A percentile compares a stretch with the other conserved stretches of the same genome.
Conservation (phyloP, 2,797 vertebrate genomes). For the Acanthiza pusilla region DNA sequence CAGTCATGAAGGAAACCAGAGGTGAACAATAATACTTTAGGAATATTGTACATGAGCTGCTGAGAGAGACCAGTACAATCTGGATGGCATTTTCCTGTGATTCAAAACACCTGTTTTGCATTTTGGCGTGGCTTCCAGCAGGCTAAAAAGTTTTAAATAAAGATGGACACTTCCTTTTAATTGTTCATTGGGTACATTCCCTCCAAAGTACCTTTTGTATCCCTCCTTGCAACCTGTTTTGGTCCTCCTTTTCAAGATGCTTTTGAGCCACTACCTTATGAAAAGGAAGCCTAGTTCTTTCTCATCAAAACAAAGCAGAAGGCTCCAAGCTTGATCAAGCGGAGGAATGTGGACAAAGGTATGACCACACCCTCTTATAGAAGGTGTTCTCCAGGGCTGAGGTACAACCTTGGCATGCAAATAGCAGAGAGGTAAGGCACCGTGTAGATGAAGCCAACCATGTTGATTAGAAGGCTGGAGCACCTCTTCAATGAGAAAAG, state of each 20-base stretch:
- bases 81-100: background rate
- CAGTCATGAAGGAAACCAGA: background rate
- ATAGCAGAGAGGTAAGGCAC: background rate
- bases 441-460: background rate
- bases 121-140: background rate
- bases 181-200: background rate
- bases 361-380: background rate
- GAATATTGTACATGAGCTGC: rapidly evolving
- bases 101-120: background rate
- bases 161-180: background rate
- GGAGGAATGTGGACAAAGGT: background rate
- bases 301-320: background rate
- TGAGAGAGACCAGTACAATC: background rate
- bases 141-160: background rate
- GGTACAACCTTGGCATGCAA: background rate
- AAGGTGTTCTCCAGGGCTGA: background rate
- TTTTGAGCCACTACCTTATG: background rate
- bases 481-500: background rate
- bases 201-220: background rate
- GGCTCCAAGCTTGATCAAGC: background rate
- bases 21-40: background rate
- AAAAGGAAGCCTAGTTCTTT: background rate
- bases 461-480: background rate
- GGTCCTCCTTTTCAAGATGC: background rate
- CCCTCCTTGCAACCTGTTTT: background rate